Percentiles rank a stretch among this genome's conserved stretches.
Conservation (phyloP, 2,113 vertebrate genomes). For the Notechis scutatus region DNA sequence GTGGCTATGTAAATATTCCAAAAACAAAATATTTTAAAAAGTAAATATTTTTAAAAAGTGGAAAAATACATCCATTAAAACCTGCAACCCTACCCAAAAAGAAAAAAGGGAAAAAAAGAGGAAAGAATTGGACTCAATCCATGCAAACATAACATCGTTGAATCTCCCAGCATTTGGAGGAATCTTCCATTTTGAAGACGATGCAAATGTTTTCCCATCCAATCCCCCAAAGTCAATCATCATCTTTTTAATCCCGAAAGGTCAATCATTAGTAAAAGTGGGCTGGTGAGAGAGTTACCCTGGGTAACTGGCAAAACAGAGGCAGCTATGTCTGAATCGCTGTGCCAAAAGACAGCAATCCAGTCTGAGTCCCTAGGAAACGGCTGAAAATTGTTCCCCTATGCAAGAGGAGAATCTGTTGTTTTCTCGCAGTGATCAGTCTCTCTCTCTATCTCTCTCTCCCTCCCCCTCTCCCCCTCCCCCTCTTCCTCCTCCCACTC, state of each 20-base stretch:
- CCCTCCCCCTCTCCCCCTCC: too few species aligned
- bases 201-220: neutral
- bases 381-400: neutral
- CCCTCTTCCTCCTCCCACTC: too few species aligned
- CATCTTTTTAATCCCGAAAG: constrained; percentile 10
- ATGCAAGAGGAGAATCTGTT: neutral
- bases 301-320: neutral
- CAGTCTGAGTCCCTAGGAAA: neutral
- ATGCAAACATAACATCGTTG: neutral
- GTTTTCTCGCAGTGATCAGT: neutral
- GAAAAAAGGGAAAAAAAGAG: too few species aligned
- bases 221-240: neutral
- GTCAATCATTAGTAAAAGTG: neutral
- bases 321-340: neutral
- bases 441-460: too few species aligned
- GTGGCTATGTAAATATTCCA: too few species aligned
- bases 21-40: too few species aligned
- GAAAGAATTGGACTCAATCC: neutral
- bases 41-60: neutral
- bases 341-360: neutral
- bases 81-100: neutral
- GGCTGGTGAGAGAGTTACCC: neutral
- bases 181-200: neutral
- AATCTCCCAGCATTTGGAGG: neutral
- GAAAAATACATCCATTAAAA: neutral